phyloP scores from a whole-genome alignment of 2,113 vertebrate species.

The Apteryx owenii region DNA sequence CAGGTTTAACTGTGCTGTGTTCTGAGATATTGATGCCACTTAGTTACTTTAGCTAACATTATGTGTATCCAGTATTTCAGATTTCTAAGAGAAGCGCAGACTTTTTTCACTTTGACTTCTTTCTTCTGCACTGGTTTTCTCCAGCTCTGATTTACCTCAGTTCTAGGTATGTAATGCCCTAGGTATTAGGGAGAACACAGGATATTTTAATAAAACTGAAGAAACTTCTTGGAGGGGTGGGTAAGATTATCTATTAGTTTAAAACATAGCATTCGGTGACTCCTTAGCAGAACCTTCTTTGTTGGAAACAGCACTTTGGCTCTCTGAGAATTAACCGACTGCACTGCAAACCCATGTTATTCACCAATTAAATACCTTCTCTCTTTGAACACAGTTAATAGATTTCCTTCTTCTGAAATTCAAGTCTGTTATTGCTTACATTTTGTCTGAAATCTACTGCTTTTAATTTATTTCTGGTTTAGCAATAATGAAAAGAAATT shows the following conservation, averaged over 20 bases:
- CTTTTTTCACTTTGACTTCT: not conserved
- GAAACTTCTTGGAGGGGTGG: not conserved
- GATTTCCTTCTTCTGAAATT: conserved; percentile 57
- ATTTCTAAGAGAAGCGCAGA: not conserved
- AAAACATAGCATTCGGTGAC: not conserved
- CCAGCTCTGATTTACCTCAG: not conserved
- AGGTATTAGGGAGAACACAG: not conserved
- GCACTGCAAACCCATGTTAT: not conserved
- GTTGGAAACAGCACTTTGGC: accelerated
- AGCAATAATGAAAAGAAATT: not conserved
- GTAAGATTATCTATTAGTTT: not conserved
- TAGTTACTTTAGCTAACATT: not conserved
- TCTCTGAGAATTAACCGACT: conserved; percentile 25
- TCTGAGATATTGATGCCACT: not conserved
- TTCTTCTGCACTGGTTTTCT: not conserved
- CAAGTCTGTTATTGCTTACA: conserved; percentile 20
- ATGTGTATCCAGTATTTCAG: not conserved
- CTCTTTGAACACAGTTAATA: conserved; percentile 63
- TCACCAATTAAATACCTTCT: conserved; percentile 61
- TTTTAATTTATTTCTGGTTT: conserved; percentile 44
- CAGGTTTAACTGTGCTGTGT: not conserved
- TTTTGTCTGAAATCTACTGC: conserved; percentile 21
- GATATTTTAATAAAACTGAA: not conserved
- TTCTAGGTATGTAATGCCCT: not conserved
- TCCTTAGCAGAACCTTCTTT: not conserved